phyloP scores from a whole-genome alignment of 1,140 invertebrate species.

The roundworm (Caenorhabditis elegans) region DNA sequence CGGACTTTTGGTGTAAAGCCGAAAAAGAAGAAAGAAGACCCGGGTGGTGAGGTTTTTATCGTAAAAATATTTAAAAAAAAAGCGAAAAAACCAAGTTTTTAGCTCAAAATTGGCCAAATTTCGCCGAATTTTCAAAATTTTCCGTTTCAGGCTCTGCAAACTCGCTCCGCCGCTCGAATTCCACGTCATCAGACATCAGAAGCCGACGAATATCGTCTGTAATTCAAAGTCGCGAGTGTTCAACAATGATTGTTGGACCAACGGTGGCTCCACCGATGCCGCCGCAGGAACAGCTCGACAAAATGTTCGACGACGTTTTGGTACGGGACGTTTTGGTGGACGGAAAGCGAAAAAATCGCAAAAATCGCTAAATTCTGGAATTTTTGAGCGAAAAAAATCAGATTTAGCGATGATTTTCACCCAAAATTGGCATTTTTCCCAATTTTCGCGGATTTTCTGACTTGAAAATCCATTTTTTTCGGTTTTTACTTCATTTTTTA shows the following conservation, averaged over 20 bases:
- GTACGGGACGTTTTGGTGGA: slow-evolving; percentile 41
- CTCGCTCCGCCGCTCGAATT: background rate
- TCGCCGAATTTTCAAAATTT: background rate
- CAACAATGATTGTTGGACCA: background rate
- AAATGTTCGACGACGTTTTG: slow-evolving; percentile 59
- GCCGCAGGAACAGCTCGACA: slow-evolving; percentile 51
- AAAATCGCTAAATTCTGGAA: background rate
- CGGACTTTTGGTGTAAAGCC: background rate
- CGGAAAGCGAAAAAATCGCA: background rate
- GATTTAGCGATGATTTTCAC: too few species aligned
- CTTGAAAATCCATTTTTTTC: too few species aligned
- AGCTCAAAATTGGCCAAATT: background rate
- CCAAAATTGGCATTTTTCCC: too few species aligned
- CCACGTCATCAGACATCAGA: background rate
- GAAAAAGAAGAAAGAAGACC: background rate
- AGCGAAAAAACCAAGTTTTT: background rate
- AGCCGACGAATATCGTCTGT: slow-evolving; percentile 5
- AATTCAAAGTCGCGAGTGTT: background rate
- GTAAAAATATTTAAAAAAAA: background rate
- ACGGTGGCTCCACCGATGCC: slow-evolving; percentile 36
- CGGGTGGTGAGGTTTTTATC: background rate
- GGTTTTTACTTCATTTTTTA: too few species aligned
- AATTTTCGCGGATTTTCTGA: too few species aligned
- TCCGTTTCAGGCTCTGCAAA: background rate
- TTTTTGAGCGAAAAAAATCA: too few species aligned